Base-by-base conservation (phyloP, 1,140 invertebrate genomes). In the Dreissena rostriformis region DNA sequence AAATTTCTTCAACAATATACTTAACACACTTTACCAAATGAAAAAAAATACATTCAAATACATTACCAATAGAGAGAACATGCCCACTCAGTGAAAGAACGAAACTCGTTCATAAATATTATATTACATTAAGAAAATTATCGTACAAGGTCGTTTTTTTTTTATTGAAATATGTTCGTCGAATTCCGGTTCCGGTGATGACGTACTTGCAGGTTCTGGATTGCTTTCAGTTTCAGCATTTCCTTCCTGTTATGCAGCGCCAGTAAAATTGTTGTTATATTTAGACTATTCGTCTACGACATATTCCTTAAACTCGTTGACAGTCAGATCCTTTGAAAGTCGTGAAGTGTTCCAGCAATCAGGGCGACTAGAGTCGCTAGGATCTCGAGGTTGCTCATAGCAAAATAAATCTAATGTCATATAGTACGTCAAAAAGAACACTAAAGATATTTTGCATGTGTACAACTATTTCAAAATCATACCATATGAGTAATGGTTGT, bases 11-110 rank as follows among this genome's bases (percentile, higher is more conserved):
- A 39, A 80, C 22, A 6, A 53, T 26, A 24, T 80, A 80, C 53
- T 71, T 80, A n/a, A n/a, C n/a, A n/a, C n/a, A n/a, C n/a, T n/a
- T n/a, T n/a, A n/a, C n/a, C n/a, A n/a, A n/a, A n/a, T n/a, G n/a
- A n/a, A n/a, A n/a, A n/a, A n/a, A n/a, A n/a, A n/a, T n/a, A n/a
- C n/a, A n/a, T n/a, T n/a, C 28, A 51, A 22, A 49, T 80, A 80
- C 77, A 80, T 80, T 1, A 80, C 77, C 12, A 67, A 5, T 1
- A 80, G 65, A 24, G 77, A 28, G 70, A 80, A 80, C 6, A 80
- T 12, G 70, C 77, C n/a, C 19, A 80, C 77, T 68, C 77, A 80
- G 28, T 80, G 29, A 5, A 80, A 53, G 70, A 80, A 80, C 15
- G 65, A 80, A 29, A 6, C 53, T 29, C 22, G 22, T 28, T 57